These are phyloP conservation scores for Trissolcus brochymenae DNA, from an alignment of 2,888 invertebrate species.

Conservation along the genomic window DNA sequence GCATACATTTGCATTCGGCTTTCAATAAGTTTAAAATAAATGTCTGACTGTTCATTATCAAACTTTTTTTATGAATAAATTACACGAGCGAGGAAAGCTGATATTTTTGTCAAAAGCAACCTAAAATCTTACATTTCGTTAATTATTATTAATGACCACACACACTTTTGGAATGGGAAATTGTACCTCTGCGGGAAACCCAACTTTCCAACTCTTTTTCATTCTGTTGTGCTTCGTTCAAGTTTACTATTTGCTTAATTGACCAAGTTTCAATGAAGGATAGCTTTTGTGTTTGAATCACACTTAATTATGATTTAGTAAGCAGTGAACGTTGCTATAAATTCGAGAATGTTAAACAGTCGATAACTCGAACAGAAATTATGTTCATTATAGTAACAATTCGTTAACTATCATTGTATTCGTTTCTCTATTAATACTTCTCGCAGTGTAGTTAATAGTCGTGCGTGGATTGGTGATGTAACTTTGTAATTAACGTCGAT, in stretches of 20 bases:
- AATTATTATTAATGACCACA: neutral
- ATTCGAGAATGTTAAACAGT: neutral
- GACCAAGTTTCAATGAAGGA: neutral
- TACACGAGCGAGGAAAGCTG: neutral
- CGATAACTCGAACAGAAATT: constrained; percentile 12
- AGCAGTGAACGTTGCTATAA: too few species aligned
- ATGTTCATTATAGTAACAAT: constrained; percentile 28
- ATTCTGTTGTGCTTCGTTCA: too few species aligned
- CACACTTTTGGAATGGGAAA: neutral
- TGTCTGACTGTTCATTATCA: neutral
- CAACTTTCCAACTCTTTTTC: too few species aligned
- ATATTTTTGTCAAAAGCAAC: neutral
- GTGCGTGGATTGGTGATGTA: constrained; percentile 41
- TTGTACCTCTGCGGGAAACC: neutral
- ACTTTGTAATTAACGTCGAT: constrained; percentile 42
- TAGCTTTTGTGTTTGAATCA: too few species aligned
- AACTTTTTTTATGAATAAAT: constrained; percentile 5
- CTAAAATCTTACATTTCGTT: neutral
- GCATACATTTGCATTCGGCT: constrained; percentile 11
- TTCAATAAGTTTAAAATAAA: constrained; percentile 12
- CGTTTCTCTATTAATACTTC: constrained; percentile 26
- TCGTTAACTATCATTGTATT: constrained; percentile 22
- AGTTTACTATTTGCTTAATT: too few species aligned
- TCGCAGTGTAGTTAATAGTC: constrained; percentile 32
- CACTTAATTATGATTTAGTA: too few species aligned